Base-by-base conservation (phyloP, 2,888 invertebrate genomes). In the Sminthurides aquaticus region DNA sequence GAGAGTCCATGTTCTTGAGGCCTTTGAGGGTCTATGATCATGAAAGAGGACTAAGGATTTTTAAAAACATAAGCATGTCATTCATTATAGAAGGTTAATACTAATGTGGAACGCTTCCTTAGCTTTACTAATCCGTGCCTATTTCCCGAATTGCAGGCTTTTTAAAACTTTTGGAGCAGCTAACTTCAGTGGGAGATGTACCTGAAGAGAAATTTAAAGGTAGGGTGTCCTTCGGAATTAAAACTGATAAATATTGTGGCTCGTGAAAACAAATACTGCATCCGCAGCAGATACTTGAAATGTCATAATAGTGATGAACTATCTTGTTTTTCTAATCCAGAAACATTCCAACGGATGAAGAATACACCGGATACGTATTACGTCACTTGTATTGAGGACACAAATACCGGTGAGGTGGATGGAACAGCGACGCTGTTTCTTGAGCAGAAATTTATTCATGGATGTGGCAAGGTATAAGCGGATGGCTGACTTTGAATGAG, bases 361-460 rank as follows among this genome's bases (percentile, higher is more conserved):
- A 82, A 83, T 52, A 84, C 88, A 62, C 87, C 88, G 18, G 87
- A 88, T 57, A 80, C 80, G 1, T 95, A 98, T 79, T 97, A 88
- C 78, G 86, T 97, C 3, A 89, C 91, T 8, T 94, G 98, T 0
- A 87, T 98, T 67, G 97, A 97, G 81, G 95, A 99, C 78, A 84
- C 84, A 0, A 84, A 86, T 63, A 84, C 81, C 65, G 83, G 85
- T 34, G 84, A 84, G 77, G 83, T 94, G 11, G 87, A 98, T 74
- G 97, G 90, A 1, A 86, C 91, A n/a, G 90, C 94, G 0, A 91
- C 96, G 0, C 83, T 99, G 48, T 86, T 93, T 1, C 82, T 94
- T 15, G 98, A 99, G 81, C 87, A 89, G 77, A 99, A 99, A 80
- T 97, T 98, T 78, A 96, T 99, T 75, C 96, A 94, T 78, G 85